Evolutionary conservation across 2,797 vertebrate genomes (phyloP).

Genomic region (Acipenser transmontanus): DNA sequence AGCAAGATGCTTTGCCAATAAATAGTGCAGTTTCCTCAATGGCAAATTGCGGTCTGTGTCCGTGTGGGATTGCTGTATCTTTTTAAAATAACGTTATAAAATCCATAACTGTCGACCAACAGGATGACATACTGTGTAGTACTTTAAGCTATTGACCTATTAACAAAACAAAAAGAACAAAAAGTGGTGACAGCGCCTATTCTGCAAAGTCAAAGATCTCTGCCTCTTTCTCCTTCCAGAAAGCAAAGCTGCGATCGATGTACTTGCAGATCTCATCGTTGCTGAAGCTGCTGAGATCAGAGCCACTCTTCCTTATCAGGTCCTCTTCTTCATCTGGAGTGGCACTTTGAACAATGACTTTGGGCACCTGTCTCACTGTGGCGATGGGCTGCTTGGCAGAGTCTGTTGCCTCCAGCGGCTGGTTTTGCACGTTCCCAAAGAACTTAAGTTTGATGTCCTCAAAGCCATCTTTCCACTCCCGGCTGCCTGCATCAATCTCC

Average conservation of each 20-base stretch:
- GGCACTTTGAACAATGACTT: conserved; percentile 45
- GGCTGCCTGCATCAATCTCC: conserved; percentile 79
- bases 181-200: conserved; percentile 16
- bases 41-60: too few species aligned
- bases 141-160: too few species aligned
- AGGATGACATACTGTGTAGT: too few species aligned
- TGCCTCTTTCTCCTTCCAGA: conserved; percentile 96
- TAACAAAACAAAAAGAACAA: conserved; percentile 27
- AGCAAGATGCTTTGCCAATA: too few species aligned
- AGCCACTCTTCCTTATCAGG: conserved; percentile 20
- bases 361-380: conserved; percentile 47
- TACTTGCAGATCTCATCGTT: conserved; percentile 86
- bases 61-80: too few species aligned
- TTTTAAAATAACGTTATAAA: too few species aligned
- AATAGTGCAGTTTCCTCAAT: too few species aligned
- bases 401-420: conserved; percentile 12
- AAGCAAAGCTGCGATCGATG: conserved; percentile 90
- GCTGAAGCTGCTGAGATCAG: conserved; percentile 58
- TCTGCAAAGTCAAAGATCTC: conserved; percentile 86
- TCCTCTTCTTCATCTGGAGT: conserved; percentile 49
- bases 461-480: conserved; percentile 83
- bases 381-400: conserved; percentile 39
- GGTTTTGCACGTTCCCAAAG: conserved; percentile 56
- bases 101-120: too few species aligned
- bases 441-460: conserved; percentile 84